phyloP scores from a whole-genome alignment of 2,113 vertebrate species.

The Cisticola juncidis region DNA sequence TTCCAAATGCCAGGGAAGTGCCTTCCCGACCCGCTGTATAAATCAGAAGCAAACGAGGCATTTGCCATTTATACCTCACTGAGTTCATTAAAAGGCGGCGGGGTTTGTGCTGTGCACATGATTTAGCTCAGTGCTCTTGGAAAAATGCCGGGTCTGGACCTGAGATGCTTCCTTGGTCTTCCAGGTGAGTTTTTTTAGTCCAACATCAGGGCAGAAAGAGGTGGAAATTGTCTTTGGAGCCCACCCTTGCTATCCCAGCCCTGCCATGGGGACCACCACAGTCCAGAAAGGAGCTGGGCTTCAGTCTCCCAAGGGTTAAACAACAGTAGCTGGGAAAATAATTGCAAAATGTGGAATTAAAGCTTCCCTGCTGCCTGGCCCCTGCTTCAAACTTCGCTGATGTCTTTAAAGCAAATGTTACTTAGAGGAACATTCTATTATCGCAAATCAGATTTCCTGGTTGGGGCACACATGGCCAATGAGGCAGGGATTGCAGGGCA shows the following conservation, averaged over 20 bases:
- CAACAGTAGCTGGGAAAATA: constrained; percentile 65
- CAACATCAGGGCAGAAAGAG: neutral
- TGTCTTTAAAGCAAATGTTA: constrained; percentile 54
- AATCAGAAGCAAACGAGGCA: constrained; percentile 6
- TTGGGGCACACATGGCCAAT: constrained; percentile 54
- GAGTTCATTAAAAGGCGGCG: neutral
- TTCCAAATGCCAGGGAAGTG: neutral
- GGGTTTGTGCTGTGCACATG: neutral
- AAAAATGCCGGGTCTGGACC: neutral
- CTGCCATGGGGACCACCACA: fast-evolving
- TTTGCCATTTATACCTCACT: constrained; percentile 1
- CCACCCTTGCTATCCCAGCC: neutral
- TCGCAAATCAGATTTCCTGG: constrained; percentile 73
- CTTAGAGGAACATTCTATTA: constrained; percentile 71
- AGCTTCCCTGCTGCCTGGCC: constrained; percentile 42
- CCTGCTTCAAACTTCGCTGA: constrained; percentile 65
- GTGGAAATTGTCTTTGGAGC: neutral
- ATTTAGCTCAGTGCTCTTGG: neutral
- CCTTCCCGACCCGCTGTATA: neutral
- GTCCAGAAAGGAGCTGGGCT: neutral
- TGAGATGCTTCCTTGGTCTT: neutral
- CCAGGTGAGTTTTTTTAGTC: neutral
- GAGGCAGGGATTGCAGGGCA: constrained; percentile 41
- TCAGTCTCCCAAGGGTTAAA: constrained; percentile 68
- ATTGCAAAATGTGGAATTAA: constrained; percentile 67